These are phyloP conservation scores for Botia kubotai DNA, from an alignment of 2,797 vertebrate genomes.

Conservation along the genomic window DNA sequence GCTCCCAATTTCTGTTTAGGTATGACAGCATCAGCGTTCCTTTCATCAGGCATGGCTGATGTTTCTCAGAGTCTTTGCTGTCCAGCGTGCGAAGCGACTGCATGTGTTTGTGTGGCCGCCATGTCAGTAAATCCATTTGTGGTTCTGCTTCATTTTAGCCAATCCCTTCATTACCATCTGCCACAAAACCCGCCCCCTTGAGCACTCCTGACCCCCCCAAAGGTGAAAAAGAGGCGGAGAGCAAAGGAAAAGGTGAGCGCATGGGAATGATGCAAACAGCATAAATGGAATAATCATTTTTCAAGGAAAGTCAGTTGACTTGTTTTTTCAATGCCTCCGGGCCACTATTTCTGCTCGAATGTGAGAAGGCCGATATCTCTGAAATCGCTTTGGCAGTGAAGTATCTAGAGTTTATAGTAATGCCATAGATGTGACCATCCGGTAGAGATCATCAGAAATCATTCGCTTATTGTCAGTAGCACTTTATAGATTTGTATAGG, in stretches of 20 bases:
- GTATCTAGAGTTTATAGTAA: no score
- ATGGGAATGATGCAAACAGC: not conserved
- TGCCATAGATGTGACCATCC: no score
- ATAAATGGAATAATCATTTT: not conserved
- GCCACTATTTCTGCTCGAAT: no score
- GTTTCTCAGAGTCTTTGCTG: slow-evolving; percentile 20
- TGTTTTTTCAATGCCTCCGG: no score
- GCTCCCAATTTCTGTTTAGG: not conserved
- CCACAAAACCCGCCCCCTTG: slow-evolving; percentile 81
- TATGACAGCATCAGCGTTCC: slow-evolving; percentile 6
- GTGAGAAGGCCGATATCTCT: no score
- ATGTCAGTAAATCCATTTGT: slow-evolving; percentile 76
- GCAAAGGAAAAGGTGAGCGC: slow-evolving; percentile 84
- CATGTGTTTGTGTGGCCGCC: slow-evolving; percentile 32
- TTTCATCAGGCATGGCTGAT: slow-evolving; percentile 39
- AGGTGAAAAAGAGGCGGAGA: slow-evolving; percentile 78
- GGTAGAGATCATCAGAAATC: no score
- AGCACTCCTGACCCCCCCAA: slow-evolving; percentile 79
- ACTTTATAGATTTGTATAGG: no score
- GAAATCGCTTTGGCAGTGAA: no score
- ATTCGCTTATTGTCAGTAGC: no score
- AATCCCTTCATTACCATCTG: slow-evolving; percentile 79
- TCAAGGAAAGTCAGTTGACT: no score
- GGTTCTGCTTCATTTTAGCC: slow-evolving; percentile 83
- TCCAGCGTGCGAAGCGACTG: not conserved